Percentiles rank a stretch among this genome's conserved stretches.
Conservation (phyloP, 2,113 vertebrate species). For the Serinus canaria region DNA sequence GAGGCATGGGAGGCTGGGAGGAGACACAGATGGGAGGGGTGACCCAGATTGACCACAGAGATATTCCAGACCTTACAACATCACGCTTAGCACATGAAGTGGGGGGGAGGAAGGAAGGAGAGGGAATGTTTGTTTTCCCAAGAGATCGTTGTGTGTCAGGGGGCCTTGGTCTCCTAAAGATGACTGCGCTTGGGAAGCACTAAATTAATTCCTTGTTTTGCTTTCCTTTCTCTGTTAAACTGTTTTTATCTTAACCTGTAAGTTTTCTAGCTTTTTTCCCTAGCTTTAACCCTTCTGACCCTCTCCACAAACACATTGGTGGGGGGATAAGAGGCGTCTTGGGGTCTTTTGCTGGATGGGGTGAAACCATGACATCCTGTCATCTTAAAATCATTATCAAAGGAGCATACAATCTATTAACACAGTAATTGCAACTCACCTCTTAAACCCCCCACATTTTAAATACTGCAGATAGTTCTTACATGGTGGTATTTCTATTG, state of each 20-base stretch:
- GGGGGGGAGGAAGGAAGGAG: background rate
- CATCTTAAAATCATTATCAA: background rate
- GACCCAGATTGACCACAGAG: background rate
- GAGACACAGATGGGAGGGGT: background rate
- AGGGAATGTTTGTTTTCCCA: background rate
- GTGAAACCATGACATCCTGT: background rate
- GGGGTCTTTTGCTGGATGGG: background rate
- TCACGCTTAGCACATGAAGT: background rate
- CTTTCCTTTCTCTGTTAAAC: background rate
- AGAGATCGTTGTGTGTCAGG: rapidly evolving
- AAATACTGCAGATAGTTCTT: background rate
- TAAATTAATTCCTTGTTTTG: background rate
- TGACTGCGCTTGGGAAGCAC: background rate
- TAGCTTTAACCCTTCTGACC: background rate
- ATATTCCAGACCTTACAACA: background rate
- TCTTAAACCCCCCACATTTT: rapidly evolving
- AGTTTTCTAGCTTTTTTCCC: background rate
- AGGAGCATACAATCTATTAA: background rate
- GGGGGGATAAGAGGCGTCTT: background rate
- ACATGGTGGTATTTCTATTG: background rate
- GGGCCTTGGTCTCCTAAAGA: background rate
- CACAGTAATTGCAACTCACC: background rate
- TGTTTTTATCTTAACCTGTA: background rate
- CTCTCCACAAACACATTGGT: background rate
- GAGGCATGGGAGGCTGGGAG: background rate